These are phyloP conservation scores for Papilio glaucus DNA, from an alignment of 1,140 invertebrate genomes.

Conservation along the genomic window DNA sequence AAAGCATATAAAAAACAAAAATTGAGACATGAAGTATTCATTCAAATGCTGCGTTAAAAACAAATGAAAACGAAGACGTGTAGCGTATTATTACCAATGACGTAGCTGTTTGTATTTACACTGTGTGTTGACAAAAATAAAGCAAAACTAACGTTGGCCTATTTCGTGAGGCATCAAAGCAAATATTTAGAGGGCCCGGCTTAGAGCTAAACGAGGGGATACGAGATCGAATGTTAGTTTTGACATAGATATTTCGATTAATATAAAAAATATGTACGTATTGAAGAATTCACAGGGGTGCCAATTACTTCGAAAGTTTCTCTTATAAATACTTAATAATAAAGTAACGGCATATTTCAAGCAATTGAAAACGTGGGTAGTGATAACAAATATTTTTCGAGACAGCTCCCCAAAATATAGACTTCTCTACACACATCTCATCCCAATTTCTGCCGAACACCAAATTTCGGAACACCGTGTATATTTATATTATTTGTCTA, in stretches of 20 bases:
- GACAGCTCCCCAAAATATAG: too few relatives aligned
- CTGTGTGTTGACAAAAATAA: neutral
- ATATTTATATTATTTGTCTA: too few relatives aligned
- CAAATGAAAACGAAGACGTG: neutral
- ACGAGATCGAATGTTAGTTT: neutral
- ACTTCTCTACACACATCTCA: too few relatives aligned
- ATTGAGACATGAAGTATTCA: neutral
- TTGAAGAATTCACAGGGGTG: too few relatives aligned
- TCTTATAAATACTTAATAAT: too few relatives aligned
- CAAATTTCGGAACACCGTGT: too few relatives aligned
- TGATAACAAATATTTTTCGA: too few relatives aligned
- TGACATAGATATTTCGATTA: neutral
- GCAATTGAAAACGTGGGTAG: too few relatives aligned
- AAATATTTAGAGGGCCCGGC: constrained; percentile 15
- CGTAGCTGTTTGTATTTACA: neutral
- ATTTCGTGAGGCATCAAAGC: neutral
- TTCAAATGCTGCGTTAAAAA: neutral
- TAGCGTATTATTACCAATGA: neutral
- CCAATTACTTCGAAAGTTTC: too few relatives aligned
- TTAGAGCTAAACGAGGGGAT: neutral
- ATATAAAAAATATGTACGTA: neutral
- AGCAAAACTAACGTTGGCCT: constrained; percentile 22
- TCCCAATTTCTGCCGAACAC: too few relatives aligned
- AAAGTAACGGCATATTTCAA: too few relatives aligned
- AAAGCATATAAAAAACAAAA: neutral